Base-by-base conservation (phyloP, 37 sponge, comb jelly and placozoan species). In the Crambe crambe region DNA sequence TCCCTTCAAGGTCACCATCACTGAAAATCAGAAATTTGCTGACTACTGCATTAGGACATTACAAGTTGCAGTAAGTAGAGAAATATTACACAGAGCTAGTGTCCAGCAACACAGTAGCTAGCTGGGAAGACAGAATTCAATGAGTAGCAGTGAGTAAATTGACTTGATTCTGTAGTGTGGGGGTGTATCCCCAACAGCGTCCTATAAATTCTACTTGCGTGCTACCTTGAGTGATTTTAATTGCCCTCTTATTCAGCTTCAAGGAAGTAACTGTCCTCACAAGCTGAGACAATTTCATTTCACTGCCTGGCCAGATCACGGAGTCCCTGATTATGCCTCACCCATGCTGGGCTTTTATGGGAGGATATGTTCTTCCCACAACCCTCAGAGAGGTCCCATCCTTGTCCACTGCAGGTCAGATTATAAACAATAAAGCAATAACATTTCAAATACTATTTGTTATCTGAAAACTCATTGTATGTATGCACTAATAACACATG, bases 251-350 rank as follows among this genome's bases (percentile, higher is more conserved):
- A n/a, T 30, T 17, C 31, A 65, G 66, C 30, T 65, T 30, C 32
- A 65, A 31, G 66, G 75, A 1, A 41, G 37, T 21, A 30, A 72
- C 12, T 43, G 62, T 35, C 61, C 60, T 29, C 43, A 57, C 26
- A 64, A 38, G 44, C 51, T 88, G 31, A 82, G 66, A 5, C 89
- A 82, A 78, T 88, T 72, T 59, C 89, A 88, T 77, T 88, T 88
- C 63, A 88, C 89, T 34, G 60, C 89, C 70, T 88, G 89, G 89
- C 89, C 89, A 70, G 89, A 88, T 58, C 89, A 88, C 39, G 89
- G 89, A 37, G 89, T 88, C 3, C 89, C 89, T 2, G 82, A 88
- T 30, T 88, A 81, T 88, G 83, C 78, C 38, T 77, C 89, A 17
- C 79, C 83, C 38, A 72, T 88, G 44, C 77, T 88, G 73, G 70